Base-by-base conservation (phyloP, 2,888 invertebrate species). In the Ctena decussata region DNA sequence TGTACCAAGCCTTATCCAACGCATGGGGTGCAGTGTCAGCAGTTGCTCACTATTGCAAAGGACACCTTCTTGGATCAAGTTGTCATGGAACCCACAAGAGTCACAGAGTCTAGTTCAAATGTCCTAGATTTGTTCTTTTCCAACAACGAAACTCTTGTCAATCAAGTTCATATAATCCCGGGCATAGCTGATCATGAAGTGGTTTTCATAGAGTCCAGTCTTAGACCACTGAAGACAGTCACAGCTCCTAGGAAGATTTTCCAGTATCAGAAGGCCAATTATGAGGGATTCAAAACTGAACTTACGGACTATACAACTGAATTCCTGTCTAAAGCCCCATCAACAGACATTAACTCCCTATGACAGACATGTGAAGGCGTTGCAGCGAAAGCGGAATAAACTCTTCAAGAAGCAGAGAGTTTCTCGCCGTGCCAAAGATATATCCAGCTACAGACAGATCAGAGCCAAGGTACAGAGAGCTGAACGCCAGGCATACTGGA, bases 111-210 rank as follows among this genome's bases (percentile, higher is more conserved):
- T 3, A 32, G 27, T 24, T 21, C 76, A 0, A 76, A 60, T 37
- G 30, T 76, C 12, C 60, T 60, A 3, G 69, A 44, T 27, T 41
- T 77, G n/a, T 44, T 77, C 30, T 77, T 69, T 27, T 39, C 65
- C 6, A 76, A 76, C 0, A 76, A 76, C 57, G 12, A 57, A 0
- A 57, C 57, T 0, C n/a, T 76, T 12, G 49, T 76, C 1, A 76
- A 76, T 12, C 18, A 76, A 60, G 30, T 27, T 0, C 12, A 76
- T 15, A 30, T 76, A 49, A 32, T 57, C 2, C 76, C 5, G 21
- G 65, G 37, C 5, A 76, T 76, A 27, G 6, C 37, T n/a, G 76
- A 76, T 21, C 76, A 76, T 37, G 57, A 76, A 32, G 32, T 35
- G n/a, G 37, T 32, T 21, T 27, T 37, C 15, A 21, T 39, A 0